phyloP scores from a whole-genome alignment of 2,113 vertebrate genomes.

The Neolamprologus modestus region DNA sequence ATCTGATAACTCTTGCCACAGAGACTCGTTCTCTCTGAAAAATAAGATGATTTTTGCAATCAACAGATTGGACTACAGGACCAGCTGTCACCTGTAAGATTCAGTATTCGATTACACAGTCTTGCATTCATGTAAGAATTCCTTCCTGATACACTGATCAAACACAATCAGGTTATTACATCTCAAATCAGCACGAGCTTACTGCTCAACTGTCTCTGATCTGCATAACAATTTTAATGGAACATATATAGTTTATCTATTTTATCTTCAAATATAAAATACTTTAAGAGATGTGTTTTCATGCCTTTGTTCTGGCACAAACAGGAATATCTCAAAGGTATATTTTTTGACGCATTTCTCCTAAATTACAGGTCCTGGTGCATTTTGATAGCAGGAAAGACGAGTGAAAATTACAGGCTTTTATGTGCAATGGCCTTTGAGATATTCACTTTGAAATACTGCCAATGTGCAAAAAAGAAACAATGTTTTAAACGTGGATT shows the following conservation, averaged over 20 bases:
- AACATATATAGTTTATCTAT: not conserved
- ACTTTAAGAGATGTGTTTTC: not conserved
- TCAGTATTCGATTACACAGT: not conserved
- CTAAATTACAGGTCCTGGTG: not conserved
- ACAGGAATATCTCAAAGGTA: not conserved
- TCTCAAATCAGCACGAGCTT: not conserved
- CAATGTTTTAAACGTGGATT: not conserved
- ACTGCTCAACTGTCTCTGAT: not conserved
- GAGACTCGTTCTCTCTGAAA: conserved; percentile 88
- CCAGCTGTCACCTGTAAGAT: not conserved
- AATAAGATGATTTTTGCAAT: not conserved
- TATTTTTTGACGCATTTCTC: not conserved
- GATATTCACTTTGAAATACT: not conserved
- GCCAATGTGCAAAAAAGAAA: not conserved
- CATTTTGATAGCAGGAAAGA: not conserved
- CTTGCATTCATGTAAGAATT: not conserved
- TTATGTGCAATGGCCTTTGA: not conserved
- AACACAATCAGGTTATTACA: not conserved
- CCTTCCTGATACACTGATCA: not conserved
- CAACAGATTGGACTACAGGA: not conserved
- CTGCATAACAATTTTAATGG: not conserved
- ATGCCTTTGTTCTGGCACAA: not conserved
- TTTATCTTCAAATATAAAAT: not conserved
- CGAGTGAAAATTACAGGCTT: not conserved
- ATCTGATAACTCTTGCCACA: conserved; percentile 93